phyloP scores from a whole-genome alignment of 2,888 invertebrate species.

The Drosophila birchii region DNA sequence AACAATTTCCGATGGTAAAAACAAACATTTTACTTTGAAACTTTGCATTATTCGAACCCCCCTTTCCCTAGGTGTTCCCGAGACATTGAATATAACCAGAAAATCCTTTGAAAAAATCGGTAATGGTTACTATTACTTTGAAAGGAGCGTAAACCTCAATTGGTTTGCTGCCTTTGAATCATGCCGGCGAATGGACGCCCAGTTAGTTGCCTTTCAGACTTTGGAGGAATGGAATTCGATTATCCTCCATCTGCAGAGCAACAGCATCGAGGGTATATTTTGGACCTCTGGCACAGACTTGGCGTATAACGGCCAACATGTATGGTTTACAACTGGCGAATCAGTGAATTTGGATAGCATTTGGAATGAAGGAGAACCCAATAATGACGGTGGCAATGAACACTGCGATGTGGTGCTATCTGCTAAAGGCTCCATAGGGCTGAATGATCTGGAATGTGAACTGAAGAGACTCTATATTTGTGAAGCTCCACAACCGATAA shows the following conservation, averaged over 20 bases:
- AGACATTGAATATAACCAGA: background rate
- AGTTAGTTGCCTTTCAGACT: conserved; percentile 7
- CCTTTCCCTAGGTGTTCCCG: background rate
- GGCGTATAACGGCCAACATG: background rate
- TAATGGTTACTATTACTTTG: conserved; percentile 1
- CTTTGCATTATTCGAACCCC: background rate
- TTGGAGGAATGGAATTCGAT: conserved; percentile 7
- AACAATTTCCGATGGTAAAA: conserved; percentile 6
- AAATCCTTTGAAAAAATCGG: background rate
- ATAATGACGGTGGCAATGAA: conserved; percentile 17
- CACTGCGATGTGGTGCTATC: conserved; percentile 10
- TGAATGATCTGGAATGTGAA: conserved; percentile 12
- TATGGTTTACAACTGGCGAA: conserved; percentile 7
- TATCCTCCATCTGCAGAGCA: background rate
- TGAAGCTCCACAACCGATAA: conserved; percentile 1
- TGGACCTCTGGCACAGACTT: conserved; percentile 8
- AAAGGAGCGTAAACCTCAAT: background rate
- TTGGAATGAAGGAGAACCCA: conserved; percentile 12
- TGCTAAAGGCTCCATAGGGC: background rate
- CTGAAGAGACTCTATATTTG: conserved; percentile 5
- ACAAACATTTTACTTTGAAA: background rate
- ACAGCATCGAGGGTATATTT: background rate
- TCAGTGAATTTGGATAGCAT: conserved; percentile 2
- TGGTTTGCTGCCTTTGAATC: conserved; percentile 9
- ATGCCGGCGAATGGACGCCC: background rate